Evolutionary conservation across 2,888 invertebrate species (phyloP), one percentile per base, ranked within the genome.

Genomic region (Oscheius myriophilus): DNA sequence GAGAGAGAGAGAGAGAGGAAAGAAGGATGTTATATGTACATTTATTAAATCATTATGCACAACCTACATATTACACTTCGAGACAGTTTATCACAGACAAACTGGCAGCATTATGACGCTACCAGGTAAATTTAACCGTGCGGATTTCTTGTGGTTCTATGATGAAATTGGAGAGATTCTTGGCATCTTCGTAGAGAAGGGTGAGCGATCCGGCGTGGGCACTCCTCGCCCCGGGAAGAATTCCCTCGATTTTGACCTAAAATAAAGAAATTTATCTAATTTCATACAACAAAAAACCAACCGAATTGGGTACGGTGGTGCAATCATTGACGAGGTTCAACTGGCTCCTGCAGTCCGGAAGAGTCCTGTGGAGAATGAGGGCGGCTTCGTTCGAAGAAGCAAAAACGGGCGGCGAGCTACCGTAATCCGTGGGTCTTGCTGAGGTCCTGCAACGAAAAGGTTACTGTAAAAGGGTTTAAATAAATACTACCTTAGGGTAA

Each of bases 311-410:
- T 21, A 16, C 52, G 1, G 41, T 3, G 3, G 45, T n/a, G 45
- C 69, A 69, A 26, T 53, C 18, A 26, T 59, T 58, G 16, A 21
- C 23, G 7, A 55, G 16, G 14, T 21, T 46, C 16, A 72, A n/a
- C 18, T 69, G 70, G 16, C 76, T 72, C 53, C 82, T 69, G 57
- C 85, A 85, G 58, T 85, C 85, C 7, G 78, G 68, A 14, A 81
- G 74, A 3, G 76, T 69, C 52, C 85, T 61, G 46, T 81, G 81
- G 46, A 85, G 52, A 39, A 85, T 72, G 7, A 84, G 61, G 2
- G 82, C 83, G 3, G 80, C 79, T 42, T 69, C 64, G 21, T 72
- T 70, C 39, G 65, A 61, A 6, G 78, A 51, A 1, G 53, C 45
- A 11, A 67, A 66, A 11, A 53, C 16, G 14, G 26, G 39, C 21